Evolutionary conservation across 2,888 invertebrate genomes (phyloP).

Genomic region (Theretra japonica): DNA sequence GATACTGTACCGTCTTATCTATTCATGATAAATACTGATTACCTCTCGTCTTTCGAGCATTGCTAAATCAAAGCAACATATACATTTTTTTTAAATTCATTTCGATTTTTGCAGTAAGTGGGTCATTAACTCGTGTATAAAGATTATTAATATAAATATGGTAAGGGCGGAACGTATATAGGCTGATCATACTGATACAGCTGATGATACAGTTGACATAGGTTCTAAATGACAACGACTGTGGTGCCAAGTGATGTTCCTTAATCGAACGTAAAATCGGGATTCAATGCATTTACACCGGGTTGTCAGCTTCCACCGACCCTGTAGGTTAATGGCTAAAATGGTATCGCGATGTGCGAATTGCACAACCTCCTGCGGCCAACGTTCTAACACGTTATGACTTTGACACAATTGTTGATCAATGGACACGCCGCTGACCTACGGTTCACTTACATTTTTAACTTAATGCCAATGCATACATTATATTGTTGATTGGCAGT

Average conservation of each 20-base stretch:
- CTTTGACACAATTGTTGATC: constrained; percentile 80
- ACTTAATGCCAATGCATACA: constrained; percentile 26
- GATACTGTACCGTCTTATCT: no score
- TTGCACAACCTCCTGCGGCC: constrained; percentile 63
- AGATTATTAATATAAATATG: no score
- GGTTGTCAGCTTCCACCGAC: background rate
- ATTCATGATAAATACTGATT: no score
- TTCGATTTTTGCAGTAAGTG: no score
- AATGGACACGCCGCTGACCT: constrained; percentile 61
- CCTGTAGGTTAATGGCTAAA: constrained; percentile 21
- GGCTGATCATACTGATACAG: no score
- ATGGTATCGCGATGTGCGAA: constrained; percentile 54
- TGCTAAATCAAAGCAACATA: no score
- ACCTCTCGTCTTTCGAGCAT: no score
- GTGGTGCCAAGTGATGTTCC: background rate
- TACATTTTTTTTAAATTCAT: no score
- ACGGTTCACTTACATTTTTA: constrained; percentile 44
- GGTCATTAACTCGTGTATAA: no score
- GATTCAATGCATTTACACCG: background rate
- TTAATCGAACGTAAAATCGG: background rate
- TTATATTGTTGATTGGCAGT: background rate
- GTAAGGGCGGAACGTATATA: no score
- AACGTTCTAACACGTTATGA: constrained; percentile 76
- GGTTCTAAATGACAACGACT: no score
- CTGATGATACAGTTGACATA: no score